Conservation (phyloP, 2,797 vertebrate genomes). For the Okamejei kenojei region DNA sequence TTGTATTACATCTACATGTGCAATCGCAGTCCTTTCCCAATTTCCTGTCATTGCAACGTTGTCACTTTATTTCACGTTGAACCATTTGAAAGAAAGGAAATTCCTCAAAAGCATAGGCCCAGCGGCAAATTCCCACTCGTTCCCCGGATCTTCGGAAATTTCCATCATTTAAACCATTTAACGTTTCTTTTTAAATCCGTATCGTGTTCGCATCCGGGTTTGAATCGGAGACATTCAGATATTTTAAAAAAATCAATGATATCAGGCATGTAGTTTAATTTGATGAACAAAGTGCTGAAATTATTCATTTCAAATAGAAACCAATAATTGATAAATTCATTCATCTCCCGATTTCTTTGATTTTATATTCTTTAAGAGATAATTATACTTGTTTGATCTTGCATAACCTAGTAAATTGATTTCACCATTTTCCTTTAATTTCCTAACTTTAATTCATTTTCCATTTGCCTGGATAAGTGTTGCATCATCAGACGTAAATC, state of each 20-base stretch:
- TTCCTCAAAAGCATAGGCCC: background rate
- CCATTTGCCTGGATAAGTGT: no score
- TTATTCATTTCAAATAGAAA: background rate
- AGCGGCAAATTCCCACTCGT: background rate
- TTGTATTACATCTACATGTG: background rate
- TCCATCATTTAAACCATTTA: background rate
- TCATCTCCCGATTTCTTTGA: background rate
- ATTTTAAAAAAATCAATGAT: background rate
- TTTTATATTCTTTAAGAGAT: background rate
- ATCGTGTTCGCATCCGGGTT: background rate
- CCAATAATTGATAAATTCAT: background rate
- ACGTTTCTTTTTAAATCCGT: background rate
- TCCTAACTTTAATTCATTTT: background rate
- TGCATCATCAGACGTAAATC: no score
- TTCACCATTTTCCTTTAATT: background rate
- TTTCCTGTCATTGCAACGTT: background rate
- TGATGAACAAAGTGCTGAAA: background rate
- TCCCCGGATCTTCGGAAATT: background rate
- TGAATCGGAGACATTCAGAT: background rate
- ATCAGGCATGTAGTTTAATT: background rate
- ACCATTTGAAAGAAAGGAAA: conserved; percentile 23
- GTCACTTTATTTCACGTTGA: background rate
- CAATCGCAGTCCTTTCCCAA: background rate
- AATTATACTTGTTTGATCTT: background rate
- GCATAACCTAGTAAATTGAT: no score